Conservation (phyloP, 1,140 invertebrate species). For the Caenorhabditis inopinata region DNA sequence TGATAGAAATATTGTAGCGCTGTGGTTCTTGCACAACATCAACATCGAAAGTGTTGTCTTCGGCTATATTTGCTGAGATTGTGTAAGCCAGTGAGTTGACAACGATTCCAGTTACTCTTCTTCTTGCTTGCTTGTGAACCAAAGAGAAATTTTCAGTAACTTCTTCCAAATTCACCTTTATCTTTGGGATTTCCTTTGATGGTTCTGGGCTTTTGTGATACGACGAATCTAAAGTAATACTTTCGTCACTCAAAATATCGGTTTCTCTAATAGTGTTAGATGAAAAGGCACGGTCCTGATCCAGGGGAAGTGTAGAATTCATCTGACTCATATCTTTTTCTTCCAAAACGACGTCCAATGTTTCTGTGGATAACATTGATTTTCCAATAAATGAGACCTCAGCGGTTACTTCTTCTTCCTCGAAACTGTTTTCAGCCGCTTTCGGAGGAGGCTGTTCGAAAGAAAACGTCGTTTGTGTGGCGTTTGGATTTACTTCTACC, state of each 20-base stretch:
- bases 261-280: conserved; percentile 47
- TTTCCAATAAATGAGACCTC: conserved; percentile 33
- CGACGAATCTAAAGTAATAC: background rate
- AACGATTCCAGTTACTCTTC: conserved; percentile 54
- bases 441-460: conserved; percentile 27
- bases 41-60: conserved; percentile 42
- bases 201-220: conserved; percentile 6
- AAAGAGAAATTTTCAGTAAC: conserved; percentile 27
- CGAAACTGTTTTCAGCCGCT: conserved; percentile 32
- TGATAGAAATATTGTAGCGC: conserved; percentile 11
- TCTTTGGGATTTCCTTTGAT: conserved; percentile 5
- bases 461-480: background rate
- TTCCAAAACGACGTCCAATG: conserved; percentile 25
- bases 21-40: conserved; percentile 56
- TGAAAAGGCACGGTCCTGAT: conserved; percentile 1
- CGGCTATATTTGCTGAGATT: conserved; percentile 46
- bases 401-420: conserved; percentile 15
- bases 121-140: conserved; percentile 4
- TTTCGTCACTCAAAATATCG: conserved; percentile 53
- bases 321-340: conserved; percentile 29
- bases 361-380: conserved; percentile 50
- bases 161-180: background rate
- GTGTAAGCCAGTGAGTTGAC: conserved; percentile 47
- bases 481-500: background rate
- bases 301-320: conserved; percentile 1